Conservation (phyloP, 2,113 vertebrate species). For the Ia io region DNA sequence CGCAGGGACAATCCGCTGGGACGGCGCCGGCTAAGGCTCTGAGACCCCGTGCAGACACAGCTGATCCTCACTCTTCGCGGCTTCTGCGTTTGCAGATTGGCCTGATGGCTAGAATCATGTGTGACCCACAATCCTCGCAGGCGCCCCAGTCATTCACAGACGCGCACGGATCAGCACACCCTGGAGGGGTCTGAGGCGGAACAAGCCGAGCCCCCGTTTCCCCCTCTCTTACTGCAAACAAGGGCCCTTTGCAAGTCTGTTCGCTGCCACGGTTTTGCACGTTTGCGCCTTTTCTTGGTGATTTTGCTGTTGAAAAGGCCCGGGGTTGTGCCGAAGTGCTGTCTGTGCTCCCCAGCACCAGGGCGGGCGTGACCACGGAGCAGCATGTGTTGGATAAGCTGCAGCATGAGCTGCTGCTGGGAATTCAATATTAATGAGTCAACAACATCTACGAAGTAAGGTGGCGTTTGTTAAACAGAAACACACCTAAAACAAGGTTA, state of each 20-base stretch:
- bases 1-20: too few relatives aligned
- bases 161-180: accelerated
- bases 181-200: too few relatives aligned
- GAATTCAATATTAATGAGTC: not conserved
- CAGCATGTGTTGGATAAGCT: not conserved
- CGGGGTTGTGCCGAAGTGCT: not conserved
- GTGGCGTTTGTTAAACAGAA: not conserved
- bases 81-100: not conserved
- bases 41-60: too few relatives aligned
- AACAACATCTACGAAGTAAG: not conserved
- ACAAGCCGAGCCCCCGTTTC: accelerated
- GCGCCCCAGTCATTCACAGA: not conserved
- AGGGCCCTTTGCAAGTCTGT: not conserved
- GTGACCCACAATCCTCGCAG: not conserved
- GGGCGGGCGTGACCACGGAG: too few relatives aligned
- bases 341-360: not conserved
- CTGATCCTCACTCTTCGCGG: accelerated
- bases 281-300: not conserved
- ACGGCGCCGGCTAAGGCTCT: too few relatives aligned
- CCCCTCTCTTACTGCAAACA: not conserved
- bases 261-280: not conserved
- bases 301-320: not conserved
- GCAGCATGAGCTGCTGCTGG: not conserved
- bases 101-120: not conserved
- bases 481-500: not conserved